A percentile compares a stretch with the other conserved stretches of the same genome.
These are phyloP conservation scores for Kradibia gibbosae DNA, from an alignment of 1,140 invertebrate species.

Conservation along the genomic window DNA sequence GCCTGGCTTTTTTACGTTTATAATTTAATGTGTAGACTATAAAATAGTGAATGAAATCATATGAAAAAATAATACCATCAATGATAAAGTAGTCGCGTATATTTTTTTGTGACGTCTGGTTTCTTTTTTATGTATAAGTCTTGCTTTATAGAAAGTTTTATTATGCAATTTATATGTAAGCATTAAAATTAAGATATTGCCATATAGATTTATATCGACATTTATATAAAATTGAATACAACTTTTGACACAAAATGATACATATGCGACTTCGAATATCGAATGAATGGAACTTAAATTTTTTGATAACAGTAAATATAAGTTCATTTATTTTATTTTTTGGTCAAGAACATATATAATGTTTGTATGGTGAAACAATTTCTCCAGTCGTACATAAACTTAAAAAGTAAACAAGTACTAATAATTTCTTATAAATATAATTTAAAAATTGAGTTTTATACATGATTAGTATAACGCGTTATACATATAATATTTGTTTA, in stretches of 20 bases:
- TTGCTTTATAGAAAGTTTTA: slow-evolving; percentile 1
- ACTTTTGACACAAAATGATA: not conserved
- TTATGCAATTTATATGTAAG: not conserved
- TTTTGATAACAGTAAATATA: not conserved
- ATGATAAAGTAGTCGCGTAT: slow-evolving; percentile 5
- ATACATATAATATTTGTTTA: too few species aligned
- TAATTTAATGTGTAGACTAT: not conserved
- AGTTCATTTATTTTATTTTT: not conserved
- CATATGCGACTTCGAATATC: not conserved
- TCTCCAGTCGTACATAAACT: not conserved
- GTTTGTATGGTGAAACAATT: not conserved
- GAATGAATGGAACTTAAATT: not conserved
- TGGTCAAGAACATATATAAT: not conserved
- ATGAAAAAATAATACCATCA: slow-evolving; percentile 13
- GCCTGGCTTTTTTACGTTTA: not conserved
- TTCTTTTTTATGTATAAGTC: not conserved
- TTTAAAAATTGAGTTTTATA: too few species aligned
- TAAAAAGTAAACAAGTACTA: too few species aligned
- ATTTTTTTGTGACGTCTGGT: not conserved
- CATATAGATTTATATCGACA: not conserved
- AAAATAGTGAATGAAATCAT: too few species aligned
- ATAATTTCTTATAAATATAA: too few species aligned
- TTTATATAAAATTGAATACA: not conserved
- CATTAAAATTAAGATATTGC: slow-evolving; percentile 4
- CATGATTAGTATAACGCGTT: too few species aligned